A percentile compares a stretch with the other conserved stretches of the same genome.
Conservation (phyloP, 1,140 invertebrate species). For the Cryptotermes secundus region DNA sequence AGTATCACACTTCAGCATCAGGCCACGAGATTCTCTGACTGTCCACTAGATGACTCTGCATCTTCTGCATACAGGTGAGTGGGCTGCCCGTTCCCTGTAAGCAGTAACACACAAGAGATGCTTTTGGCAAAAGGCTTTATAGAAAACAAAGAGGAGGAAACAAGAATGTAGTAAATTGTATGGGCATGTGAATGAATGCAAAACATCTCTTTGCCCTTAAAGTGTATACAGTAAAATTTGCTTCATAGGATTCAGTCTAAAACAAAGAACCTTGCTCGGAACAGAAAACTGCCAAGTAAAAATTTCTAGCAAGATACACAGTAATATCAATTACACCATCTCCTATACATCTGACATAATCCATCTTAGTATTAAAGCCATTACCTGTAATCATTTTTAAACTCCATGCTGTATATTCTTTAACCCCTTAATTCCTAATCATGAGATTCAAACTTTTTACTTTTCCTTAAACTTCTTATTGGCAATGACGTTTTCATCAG, state of each 20-base stretch:
- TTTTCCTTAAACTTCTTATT: too few relatives aligned
- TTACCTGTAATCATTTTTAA: too few relatives aligned
- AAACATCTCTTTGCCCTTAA: too few relatives aligned
- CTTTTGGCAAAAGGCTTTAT: neutral
- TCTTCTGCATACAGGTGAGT: slow-evolving; percentile 6
- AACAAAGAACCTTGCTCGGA: neutral
- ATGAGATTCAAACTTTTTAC: too few relatives aligned
- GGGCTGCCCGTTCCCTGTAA: neutral
- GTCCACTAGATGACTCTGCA: neutral
- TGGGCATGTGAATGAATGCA: too few relatives aligned
- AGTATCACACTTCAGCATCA: neutral
- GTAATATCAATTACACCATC: too few relatives aligned
- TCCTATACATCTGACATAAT: too few relatives aligned
- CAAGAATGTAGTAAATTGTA: neutral
- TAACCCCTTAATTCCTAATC: too few relatives aligned
- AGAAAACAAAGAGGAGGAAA: neutral
- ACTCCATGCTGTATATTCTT: too few relatives aligned
- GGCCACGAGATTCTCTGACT: neutral
- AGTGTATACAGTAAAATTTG: too few relatives aligned
- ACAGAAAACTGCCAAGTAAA: neutral
- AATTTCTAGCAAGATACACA: neutral
- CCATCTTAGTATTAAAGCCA: too few relatives aligned
- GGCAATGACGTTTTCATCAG: too few relatives aligned
- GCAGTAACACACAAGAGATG: neutral
- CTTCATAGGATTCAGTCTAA: neutral